Conservation (phyloP, 2,888 invertebrate species). For the Parnassius smintheus region DNA sequence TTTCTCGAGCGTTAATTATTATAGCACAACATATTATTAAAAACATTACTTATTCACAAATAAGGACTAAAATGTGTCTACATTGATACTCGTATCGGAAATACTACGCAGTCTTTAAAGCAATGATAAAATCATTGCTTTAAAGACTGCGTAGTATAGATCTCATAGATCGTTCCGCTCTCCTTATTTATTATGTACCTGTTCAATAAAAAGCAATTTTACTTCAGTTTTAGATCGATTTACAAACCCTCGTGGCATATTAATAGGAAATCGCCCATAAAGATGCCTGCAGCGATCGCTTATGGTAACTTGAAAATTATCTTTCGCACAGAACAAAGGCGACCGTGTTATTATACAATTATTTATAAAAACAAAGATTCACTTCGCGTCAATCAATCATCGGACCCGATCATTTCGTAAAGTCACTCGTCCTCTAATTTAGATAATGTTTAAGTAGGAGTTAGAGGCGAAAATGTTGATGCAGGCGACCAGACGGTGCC, state of each 20-base stretch:
- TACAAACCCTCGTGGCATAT: slow-evolving; percentile 6
- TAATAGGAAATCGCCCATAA: slow-evolving; percentile 10
- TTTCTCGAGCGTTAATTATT: no score
- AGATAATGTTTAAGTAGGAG: slow-evolving; percentile 35
- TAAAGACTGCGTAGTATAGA: no score
- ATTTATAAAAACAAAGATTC: slow-evolving; percentile 21
- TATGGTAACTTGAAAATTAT: slow-evolving; percentile 12
- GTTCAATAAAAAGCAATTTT: slow-evolving; percentile 2
- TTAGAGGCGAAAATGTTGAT: slow-evolving; percentile 34
- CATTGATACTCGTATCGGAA: no score
- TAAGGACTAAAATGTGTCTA: no score
- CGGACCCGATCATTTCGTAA: slow-evolving; percentile 11
- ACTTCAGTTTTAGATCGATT: slow-evolving; percentile 5
- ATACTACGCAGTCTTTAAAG: no score
- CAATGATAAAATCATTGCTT: no score
- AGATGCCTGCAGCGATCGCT: slow-evolving; percentile 1
- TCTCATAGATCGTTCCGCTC: not conserved
- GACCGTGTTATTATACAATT: slow-evolving; percentile 23
- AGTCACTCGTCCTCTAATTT: slow-evolving; percentile 20
- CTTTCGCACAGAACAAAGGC: slow-evolving; percentile 7
- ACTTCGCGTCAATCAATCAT: slow-evolving; percentile 25
- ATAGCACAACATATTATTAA: no score
- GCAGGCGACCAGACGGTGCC: slow-evolving; percentile 35
- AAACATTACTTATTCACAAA: no score
- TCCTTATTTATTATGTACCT: slow-evolving; percentile 3